Percentiles rank a stretch among this genome's conserved stretches.
These are phyloP conservation scores for Rynchops niger DNA, from an alignment of 2,113 vertebrate genomes.

Conservation along the genomic window DNA sequence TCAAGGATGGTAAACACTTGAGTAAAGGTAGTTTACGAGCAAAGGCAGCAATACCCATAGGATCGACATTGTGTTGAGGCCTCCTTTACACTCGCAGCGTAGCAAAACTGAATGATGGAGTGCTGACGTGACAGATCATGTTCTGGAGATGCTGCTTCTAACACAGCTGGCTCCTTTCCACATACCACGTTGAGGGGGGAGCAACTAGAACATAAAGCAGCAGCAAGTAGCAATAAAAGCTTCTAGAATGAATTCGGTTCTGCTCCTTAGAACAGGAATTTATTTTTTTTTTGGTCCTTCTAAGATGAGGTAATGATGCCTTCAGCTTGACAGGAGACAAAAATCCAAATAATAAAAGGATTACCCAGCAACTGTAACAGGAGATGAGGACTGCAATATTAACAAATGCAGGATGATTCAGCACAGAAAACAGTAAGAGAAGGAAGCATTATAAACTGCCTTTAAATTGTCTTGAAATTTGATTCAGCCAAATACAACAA, in stretches of 20 bases:
- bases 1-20: background rate
- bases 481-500: background rate
- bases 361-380: background rate
- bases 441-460: background rate
- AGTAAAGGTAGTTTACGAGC: background rate
- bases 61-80: background rate
- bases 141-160: background rate
- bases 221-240: background rate
- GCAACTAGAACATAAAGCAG: background rate
- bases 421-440: background rate
- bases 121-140: background rate
- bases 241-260: background rate
- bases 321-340: background rate
- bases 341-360: background rate
- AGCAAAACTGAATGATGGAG: background rate
- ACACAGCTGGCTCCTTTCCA: background rate
- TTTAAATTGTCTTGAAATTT: background rate
- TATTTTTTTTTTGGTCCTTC: background rate
- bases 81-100: background rate
- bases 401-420: background rate
- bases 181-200: background rate
- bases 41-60: slow-evolving; percentile 12
- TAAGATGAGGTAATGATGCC: background rate
- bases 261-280: background rate
- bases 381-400: background rate